Conservation (phyloP, 2,797 vertebrate genomes). For the Falco berigora region DNA sequence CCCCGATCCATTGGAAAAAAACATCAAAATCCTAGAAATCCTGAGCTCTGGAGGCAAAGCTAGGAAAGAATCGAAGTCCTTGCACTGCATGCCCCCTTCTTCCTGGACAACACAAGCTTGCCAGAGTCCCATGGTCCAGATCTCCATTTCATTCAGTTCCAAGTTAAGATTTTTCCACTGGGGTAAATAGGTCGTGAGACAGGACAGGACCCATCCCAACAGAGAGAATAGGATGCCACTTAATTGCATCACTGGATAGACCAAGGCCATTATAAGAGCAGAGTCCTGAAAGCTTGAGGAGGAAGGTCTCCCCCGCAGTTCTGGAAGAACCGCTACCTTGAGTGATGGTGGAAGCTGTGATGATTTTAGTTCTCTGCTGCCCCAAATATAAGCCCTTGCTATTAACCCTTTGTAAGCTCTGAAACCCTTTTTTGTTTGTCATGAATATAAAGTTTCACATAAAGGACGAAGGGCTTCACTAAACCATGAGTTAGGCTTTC, state of each 20-base stretch:
- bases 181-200: constrained; percentile 86
- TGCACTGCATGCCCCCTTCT: constrained; percentile 89
- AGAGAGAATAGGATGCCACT: constrained; percentile 82
- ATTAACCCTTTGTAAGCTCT: constrained; percentile 70
- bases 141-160: constrained; percentile 95
- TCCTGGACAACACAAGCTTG: constrained; percentile 92
- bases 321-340: constrained; percentile 29
- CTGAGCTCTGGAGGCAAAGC: constrained; percentile 86
- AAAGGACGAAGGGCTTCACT: constrained; percentile 72
- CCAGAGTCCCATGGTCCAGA: constrained; percentile 95
- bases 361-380: constrained; percentile 49
- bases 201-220: constrained; percentile 84
- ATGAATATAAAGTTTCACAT: constrained; percentile 73
- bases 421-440: constrained; percentile 75
- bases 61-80: constrained; percentile 89
- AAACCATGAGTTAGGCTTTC: constrained; percentile 74
- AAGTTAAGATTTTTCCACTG: constrained; percentile 83
- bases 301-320: neutral
- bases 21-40: constrained; percentile 87
- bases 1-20: constrained; percentile 82
- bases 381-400: constrained; percentile 71
- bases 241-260: constrained; percentile 73
- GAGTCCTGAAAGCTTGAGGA: neutral
- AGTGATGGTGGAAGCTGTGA: constrained; percentile 39
- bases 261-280: constrained; percentile 61